Conservation (phyloP, 2,888 invertebrate genomes). For the Hololepta plana region DNA sequence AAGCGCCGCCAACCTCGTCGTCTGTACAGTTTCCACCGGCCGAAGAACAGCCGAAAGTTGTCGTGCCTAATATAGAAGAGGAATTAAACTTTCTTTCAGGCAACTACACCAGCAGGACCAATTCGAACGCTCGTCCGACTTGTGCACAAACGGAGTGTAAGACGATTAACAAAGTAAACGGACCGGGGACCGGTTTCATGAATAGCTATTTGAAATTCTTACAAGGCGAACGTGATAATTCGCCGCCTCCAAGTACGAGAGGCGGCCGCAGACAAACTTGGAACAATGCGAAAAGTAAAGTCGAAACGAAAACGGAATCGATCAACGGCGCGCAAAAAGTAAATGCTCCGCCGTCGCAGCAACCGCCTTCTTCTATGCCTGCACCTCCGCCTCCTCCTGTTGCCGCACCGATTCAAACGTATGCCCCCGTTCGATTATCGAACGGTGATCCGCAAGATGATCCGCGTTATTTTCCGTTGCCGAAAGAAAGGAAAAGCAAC, state of each 20-base stretch:
- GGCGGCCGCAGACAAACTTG: constrained; percentile 48
- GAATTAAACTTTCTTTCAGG: constrained; percentile 66
- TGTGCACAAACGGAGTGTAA: constrained; percentile 33
- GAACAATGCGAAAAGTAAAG: constrained; percentile 30
- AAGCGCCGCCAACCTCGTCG: constrained; percentile 10
- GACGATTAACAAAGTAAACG: constrained; percentile 39
- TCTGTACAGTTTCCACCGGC: constrained; percentile 15
- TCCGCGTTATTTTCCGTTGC: constrained; percentile 52
- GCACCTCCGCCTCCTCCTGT: constrained; percentile 24
- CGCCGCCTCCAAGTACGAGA: constrained; percentile 54
- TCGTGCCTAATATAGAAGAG: constrained; percentile 78
- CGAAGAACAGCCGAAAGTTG: constrained; percentile 59
- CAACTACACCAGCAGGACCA: constrained; percentile 22
- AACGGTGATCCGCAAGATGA: constrained; percentile 43
- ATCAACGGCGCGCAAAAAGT: constrained; percentile 15
- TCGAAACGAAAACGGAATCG: constrained; percentile 15
- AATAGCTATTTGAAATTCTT: constrained; percentile 73
- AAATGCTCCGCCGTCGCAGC: constrained; percentile 13
- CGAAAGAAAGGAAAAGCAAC: constrained; percentile 51
- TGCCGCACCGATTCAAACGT: too few species aligned
- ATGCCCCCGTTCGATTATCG: too few species aligned
- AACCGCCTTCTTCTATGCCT: constrained; percentile 28
- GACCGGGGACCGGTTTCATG: constrained; percentile 63
- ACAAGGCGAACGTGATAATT: constrained; percentile 60
- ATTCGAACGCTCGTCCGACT: constrained; percentile 23